Evolutionary conservation across 2,113 vertebrate species (phyloP).

Genomic region (Charina bottae): DNA sequence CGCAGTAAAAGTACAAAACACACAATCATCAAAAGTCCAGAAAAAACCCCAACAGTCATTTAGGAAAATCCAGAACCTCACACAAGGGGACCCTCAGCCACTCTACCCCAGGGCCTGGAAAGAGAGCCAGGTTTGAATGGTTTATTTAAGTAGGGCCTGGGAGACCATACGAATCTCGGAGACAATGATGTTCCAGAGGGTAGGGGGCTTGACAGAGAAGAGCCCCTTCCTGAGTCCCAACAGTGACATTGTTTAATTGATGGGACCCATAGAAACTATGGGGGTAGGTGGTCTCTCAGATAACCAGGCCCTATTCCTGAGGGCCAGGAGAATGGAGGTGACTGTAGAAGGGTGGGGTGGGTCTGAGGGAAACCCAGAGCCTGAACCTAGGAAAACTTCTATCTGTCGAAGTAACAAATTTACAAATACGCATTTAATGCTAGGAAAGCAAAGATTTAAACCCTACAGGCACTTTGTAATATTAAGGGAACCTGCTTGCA

Average conservation of each 20-base stretch:
- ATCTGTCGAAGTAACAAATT: background rate
- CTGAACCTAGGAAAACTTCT: background rate
- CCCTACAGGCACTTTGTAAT: background rate
- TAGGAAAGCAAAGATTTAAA: background rate
- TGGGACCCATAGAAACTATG: background rate
- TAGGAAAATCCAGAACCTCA: background rate
- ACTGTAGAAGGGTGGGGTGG: background rate
- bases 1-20: background rate
- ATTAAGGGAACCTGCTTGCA: background rate
- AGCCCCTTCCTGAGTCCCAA: background rate
- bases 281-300: background rate
- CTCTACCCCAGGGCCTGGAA: background rate
- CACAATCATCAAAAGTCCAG: background rate
- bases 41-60: background rate
- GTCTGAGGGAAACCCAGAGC: background rate
- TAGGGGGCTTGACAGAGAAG: background rate
- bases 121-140: too few species aligned
- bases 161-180: background rate
- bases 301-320: background rate
- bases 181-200: background rate
- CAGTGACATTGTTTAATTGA: background rate
- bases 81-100: background rate
- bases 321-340: background rate
- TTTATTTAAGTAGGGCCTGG: background rate
- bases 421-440: background rate